Base-by-base conservation (phyloP, 2,797 vertebrate species). In the Galagoides demidoff region DNA sequence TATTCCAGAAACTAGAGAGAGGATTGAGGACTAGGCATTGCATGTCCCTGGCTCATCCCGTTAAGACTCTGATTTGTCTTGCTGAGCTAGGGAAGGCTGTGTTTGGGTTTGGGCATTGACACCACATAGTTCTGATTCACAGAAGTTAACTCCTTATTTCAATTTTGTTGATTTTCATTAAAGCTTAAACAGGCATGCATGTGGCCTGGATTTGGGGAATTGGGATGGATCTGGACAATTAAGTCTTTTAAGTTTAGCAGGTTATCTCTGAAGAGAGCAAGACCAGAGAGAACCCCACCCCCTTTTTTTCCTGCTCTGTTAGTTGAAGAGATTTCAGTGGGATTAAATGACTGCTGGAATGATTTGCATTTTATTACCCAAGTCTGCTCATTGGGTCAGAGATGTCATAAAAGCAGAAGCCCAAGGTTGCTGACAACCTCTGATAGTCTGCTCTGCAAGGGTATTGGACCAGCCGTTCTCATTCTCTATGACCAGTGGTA, bases 351-450 rank as follows among this genome's bases (percentile, higher is more conserved):
- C 74, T 92, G 39, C 81, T 63, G 55, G n/a, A 83, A 90, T 79
- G 49, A 66, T 81, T 96, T 96, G 94, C 90, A 89, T 95, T 96
- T 97, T 95, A 96, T 85, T 78, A 90, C 34, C 55, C 31, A 59
- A 59, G 34, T 95, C 89, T 96, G 85, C 39, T 89, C 63, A 29
- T 0, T 57, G 95, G 93, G 90, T 97, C 95, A 85, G 92, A 96
- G 92, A 92, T 85, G 55, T 83, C 74, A 9, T 88, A 71, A 88
- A 96, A 90, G 57, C 52, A 25, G 63, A 95, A 94, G 52, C 87
- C 92, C 23, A 16, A 27, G 39, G 19, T 85, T 84, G 64, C 45
- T 71, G 63, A 85, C 52, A 85, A 2, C 34, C 83, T 85, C 74
- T 23, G 79, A 95, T 16, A 19, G 31, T 78, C 85, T 16, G 8